Conservation (phyloP, 2,888 invertebrate genomes). For the Lasiommata megera region DNA sequence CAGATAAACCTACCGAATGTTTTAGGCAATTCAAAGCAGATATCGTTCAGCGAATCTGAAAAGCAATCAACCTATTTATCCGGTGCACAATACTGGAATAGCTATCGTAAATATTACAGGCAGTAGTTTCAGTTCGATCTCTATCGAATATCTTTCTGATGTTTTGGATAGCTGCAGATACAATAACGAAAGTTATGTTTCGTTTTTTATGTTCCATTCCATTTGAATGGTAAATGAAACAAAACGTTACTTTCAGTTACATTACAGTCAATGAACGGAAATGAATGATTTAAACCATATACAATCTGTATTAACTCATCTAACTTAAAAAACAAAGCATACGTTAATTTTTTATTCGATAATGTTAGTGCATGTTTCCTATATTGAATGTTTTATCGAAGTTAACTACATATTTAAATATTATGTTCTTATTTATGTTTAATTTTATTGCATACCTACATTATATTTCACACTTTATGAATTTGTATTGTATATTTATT, state of each 20-base stretch:
- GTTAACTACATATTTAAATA: no score
- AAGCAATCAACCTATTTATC: conserved; percentile 49
- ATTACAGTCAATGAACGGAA: background rate
- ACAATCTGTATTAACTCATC: no score
- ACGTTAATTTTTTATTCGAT: no score
- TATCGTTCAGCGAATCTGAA: conserved; percentile 42
- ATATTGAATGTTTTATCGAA: no score
- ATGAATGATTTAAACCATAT: no score
- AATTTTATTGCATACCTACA: no score
- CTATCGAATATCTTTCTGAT: background rate
- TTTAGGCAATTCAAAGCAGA: conserved; percentile 36
- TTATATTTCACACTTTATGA: no score
- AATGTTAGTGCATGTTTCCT: no score
- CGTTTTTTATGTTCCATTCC: background rate
- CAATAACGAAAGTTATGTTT: background rate
- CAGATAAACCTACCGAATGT: conserved; percentile 47
- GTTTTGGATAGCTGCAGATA: background rate
- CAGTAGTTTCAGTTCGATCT: conserved; percentile 1
- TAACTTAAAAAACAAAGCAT: no score
- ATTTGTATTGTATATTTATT: no score
- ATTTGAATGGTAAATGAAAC: background rate
- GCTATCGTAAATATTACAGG: conserved; percentile 22
- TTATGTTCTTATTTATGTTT: no score
- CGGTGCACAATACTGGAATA: conserved; percentile 33
- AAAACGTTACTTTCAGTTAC: background rate